phyloP scores from a whole-genome alignment of 2,113 vertebrate species.

The Dipodomys stephensi region DNA sequence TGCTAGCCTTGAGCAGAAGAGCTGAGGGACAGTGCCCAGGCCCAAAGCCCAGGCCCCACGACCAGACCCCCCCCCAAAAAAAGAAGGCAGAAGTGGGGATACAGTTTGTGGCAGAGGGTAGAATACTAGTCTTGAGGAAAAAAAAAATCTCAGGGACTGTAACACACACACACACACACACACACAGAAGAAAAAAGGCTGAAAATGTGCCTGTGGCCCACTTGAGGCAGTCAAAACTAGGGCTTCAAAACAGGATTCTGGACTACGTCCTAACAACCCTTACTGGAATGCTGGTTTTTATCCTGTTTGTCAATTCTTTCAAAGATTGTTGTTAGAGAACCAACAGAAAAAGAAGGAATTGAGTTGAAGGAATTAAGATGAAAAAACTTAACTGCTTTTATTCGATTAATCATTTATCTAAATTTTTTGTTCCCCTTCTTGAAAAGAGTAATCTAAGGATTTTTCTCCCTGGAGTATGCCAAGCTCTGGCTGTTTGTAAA shows the following conservation, averaged over 20 bases:
- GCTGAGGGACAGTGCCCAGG: no score
- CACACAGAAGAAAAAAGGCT: background rate
- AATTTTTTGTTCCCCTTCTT: constrained; percentile 25
- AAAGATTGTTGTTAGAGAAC: constrained; percentile 1
- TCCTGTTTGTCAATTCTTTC: background rate
- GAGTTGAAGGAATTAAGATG: constrained; percentile 6
- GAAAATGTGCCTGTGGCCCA: background rate
- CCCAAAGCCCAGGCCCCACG: no score
- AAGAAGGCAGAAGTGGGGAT: no score
- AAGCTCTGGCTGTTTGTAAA: background rate
- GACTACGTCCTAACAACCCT: background rate
- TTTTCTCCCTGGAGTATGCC: background rate
- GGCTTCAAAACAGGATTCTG: background rate
- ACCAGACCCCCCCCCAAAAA: no score
- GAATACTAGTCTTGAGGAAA: no score
- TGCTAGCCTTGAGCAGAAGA: no score
- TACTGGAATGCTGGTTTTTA: background rate
- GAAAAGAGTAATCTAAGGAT: background rate
- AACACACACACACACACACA: no score
- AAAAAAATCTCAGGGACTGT: no score
- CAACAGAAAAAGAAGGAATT: background rate
- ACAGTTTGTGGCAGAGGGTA: no score
- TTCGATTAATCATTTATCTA: constrained; percentile 19
- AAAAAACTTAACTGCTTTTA: constrained; percentile 22
- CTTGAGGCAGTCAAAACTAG: background rate